Conservation (phyloP, 2,113 vertebrate species). For the Pterocles burchelli region DNA sequence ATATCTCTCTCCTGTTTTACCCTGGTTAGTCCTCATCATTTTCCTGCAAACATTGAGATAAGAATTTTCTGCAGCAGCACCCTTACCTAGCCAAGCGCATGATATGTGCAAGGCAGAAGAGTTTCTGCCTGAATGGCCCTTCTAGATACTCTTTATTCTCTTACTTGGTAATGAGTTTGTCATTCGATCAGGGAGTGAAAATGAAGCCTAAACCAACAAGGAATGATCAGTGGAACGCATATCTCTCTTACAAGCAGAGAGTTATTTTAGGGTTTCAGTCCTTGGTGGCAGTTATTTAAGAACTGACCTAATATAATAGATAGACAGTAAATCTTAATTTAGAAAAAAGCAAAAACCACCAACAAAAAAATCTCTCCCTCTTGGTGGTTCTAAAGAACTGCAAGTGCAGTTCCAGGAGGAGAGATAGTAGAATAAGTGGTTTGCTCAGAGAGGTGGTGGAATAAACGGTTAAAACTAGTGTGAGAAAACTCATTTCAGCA, state of each 20-base stretch:
- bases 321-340: constrained; percentile 7
- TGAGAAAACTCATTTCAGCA: background rate
- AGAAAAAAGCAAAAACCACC: background rate
- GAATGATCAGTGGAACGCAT: background rate
- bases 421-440: background rate
- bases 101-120: background rate
- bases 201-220: background rate
- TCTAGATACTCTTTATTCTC: background rate
- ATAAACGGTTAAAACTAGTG: background rate
- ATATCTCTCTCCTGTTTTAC: background rate
- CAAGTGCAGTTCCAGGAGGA: background rate
- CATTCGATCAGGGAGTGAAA: background rate
- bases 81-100: background rate
- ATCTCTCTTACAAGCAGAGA: background rate
- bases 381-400: background rate
- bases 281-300: background rate
- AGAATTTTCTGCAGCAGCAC: background rate
- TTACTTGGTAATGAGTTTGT: background rate
- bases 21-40: background rate
- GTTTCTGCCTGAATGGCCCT: background rate
- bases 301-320: background rate
- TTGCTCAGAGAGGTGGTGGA: background rate
- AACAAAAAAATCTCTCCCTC: background rate
- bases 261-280: background rate
- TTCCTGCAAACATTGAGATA: background rate